A percentile compares a stretch with the other conserved stretches of the same genome.
phyloP scores from a whole-genome alignment of 2,888 invertebrate species.

The Dolichopus griseipennis region DNA sequence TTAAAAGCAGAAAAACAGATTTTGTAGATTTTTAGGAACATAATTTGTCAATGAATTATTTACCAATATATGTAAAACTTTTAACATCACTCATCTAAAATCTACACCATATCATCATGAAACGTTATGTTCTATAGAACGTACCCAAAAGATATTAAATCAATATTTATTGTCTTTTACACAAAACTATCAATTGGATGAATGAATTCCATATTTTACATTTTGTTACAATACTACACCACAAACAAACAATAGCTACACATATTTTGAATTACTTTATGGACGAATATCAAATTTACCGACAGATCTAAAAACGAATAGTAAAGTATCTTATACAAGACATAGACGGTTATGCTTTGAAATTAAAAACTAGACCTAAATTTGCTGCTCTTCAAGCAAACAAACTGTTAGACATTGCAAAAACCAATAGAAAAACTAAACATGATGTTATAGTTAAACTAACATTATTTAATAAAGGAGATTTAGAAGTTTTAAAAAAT shows the following conservation, averaged over 20 bases:
- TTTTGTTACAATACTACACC: background rate
- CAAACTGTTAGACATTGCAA: too few relatives aligned
- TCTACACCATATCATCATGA: slow-evolving; percentile 18
- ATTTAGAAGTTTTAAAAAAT: too few relatives aligned
- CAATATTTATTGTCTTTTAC: slow-evolving; percentile 11
- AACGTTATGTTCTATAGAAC: slow-evolving; percentile 15
- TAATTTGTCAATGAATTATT: slow-evolving; percentile 16
- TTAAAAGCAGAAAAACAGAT: slow-evolving; percentile 18
- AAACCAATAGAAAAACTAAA: too few relatives aligned
- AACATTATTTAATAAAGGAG: too few relatives aligned
- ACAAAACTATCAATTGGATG: slow-evolving; percentile 10
- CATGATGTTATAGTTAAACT: too few relatives aligned
- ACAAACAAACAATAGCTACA: background rate
- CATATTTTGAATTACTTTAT: background rate
- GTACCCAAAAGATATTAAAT: slow-evolving; percentile 17
- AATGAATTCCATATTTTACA: slow-evolving; percentile 4
- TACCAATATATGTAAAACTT: slow-evolving; percentile 12
- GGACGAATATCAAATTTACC: background rate
- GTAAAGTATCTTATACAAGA: background rate
- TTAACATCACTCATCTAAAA: slow-evolving; percentile 10
- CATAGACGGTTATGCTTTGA: too few relatives aligned
- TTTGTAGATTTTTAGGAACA: slow-evolving; percentile 13
- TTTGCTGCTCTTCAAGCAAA: too few relatives aligned
- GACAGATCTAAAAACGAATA: slow-evolving; percentile 7
- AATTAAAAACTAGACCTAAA: too few relatives aligned